phyloP scores from a whole-genome alignment of 2,888 invertebrate species.

The Agrotis ipsilon region DNA sequence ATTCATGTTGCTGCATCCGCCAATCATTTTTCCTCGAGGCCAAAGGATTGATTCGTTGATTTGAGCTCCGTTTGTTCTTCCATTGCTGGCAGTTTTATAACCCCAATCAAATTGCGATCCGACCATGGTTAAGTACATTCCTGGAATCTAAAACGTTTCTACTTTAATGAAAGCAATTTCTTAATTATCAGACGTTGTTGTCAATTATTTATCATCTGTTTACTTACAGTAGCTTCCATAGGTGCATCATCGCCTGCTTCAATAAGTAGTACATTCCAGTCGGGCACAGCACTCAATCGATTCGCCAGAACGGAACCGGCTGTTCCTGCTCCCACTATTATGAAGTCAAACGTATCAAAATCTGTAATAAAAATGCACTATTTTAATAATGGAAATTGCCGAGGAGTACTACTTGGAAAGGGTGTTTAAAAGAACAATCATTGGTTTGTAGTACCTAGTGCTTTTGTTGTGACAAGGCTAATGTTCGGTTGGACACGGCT shows the following conservation, averaged over 20 bases:
- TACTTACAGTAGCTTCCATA: constrained; percentile 28
- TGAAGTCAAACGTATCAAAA: constrained; percentile 67
- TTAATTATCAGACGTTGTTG: background rate
- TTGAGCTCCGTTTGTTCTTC: constrained; percentile 93
- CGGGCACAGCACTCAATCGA: constrained; percentile 66
- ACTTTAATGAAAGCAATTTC: background rate
- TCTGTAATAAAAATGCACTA: constrained; percentile 53
- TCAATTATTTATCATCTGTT: background rate
- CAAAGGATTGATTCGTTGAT: constrained; percentile 78
- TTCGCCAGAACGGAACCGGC: constrained; percentile 73
- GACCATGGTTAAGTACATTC: background rate
- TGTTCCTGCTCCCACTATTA: constrained; percentile 73
- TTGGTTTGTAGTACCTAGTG: no score
- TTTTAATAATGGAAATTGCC: no score
- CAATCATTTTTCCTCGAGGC: constrained; percentile 92
- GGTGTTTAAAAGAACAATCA: no score
- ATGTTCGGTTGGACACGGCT: no score
- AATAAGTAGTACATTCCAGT: constrained; percentile 82
- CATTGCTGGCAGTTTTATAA: constrained; percentile 95
- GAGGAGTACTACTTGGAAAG: no score
- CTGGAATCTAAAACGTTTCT: constrained; percentile 11
- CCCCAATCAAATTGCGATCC: constrained; percentile 94
- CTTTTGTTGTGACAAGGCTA: no score
- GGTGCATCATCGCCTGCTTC: constrained; percentile 85
- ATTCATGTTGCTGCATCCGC: constrained; percentile 90